phyloP scores from a whole-genome alignment of 2,113 vertebrate genomes.

The Solea solea region DNA sequence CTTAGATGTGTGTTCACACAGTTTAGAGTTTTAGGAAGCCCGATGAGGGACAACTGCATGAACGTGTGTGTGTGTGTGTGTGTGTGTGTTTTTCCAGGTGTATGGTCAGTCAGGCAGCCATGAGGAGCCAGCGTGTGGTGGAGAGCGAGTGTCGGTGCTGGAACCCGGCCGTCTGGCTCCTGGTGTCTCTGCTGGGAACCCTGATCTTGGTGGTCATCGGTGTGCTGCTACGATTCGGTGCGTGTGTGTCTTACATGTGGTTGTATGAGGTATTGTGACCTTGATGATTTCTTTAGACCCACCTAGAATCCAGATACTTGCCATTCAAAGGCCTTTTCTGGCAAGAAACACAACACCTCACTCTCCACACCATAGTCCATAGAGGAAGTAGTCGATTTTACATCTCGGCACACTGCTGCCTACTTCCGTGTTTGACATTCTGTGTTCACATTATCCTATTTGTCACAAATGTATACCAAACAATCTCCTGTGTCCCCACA shows the following conservation, averaged over 20 bases:
- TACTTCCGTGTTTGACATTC: too few species aligned
- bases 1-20: background rate
- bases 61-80: slow-evolving; percentile 27
- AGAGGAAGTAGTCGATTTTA: too few species aligned
- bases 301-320: too few species aligned
- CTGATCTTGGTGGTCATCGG: slow-evolving; percentile 70
- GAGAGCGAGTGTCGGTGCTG: slow-evolving; percentile 67
- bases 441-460: too few species aligned
- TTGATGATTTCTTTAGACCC: too few species aligned
- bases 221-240: slow-evolving; percentile 66
- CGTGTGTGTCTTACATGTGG: slow-evolving; percentile 36
- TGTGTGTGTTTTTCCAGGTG: slow-evolving; percentile 40
- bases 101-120: slow-evolving; percentile 70
- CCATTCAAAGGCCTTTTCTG: too few species aligned
- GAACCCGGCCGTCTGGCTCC: slow-evolving; percentile 73
- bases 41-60: background rate
- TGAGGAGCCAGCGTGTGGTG: slow-evolving; percentile 72
- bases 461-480: too few species aligned
- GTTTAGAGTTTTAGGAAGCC: background rate
- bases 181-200: slow-evolving; percentile 69
- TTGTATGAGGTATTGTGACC: background rate
- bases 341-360: too few species aligned
- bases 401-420: too few species aligned
- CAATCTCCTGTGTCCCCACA: too few species aligned
- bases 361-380: too few species aligned